Conservation (phyloP, 2,797 vertebrate genomes). For the Chaetophractus vellerosus region DNA sequence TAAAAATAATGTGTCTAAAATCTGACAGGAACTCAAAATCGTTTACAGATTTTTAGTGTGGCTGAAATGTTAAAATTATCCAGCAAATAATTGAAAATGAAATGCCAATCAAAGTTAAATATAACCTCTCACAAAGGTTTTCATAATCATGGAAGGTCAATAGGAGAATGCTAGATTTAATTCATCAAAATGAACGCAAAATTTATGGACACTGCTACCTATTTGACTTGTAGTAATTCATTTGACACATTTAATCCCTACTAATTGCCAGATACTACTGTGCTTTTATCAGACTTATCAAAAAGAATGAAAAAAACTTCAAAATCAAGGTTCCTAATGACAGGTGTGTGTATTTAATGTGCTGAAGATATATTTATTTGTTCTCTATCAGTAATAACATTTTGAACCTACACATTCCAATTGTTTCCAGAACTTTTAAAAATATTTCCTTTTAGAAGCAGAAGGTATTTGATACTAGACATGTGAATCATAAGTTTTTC, state of each 20-base stretch:
- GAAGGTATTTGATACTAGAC: not conserved
- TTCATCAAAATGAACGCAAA: not conserved
- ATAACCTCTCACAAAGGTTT: not conserved
- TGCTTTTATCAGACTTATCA: conserved; percentile 17
- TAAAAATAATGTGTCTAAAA: conserved; percentile 3
- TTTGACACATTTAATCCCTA: conserved; percentile 16
- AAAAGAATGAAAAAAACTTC: conserved; percentile 7
- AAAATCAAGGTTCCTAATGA: conserved; percentile 13
- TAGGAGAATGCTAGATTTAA: not conserved
- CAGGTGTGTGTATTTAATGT: not conserved
- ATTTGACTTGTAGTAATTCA: conserved; percentile 2
- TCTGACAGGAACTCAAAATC: conserved; percentile 19
- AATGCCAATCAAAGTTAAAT: conserved; percentile 27
- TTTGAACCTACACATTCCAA: not conserved
- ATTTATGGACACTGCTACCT: not conserved
- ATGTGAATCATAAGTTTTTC: not conserved
- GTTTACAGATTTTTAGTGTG: conserved; percentile 16
- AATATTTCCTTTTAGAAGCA: not conserved
- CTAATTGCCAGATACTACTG: not conserved
- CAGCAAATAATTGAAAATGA: conserved; percentile 55
- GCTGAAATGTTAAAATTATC: conserved; percentile 7
- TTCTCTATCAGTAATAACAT: too few relatives aligned
- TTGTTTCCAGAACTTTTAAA: not conserved
- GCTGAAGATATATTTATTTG: not conserved
- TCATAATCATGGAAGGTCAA: not conserved